These are phyloP conservation scores for Phorcus lineatus DNA, from an alignment of 2,888 invertebrate genomes.

Conservation along the genomic window DNA sequence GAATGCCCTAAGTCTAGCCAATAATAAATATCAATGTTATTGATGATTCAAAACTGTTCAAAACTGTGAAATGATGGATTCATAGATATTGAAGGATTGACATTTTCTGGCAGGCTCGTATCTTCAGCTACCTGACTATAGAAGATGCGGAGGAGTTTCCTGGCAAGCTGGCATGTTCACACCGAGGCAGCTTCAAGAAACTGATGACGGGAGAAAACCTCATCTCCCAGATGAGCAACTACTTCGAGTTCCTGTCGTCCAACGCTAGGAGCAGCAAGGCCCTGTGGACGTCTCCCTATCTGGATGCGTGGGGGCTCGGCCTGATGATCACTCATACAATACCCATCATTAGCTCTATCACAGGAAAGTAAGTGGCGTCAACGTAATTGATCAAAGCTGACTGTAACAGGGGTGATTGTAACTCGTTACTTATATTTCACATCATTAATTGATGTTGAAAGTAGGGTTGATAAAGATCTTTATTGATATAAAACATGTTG, in stretches of 20 bases:
- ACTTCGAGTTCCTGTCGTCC: slow-evolving; percentile 75
- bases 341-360: slow-evolving; percentile 72
- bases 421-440: no score
- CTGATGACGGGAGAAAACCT: slow-evolving; percentile 74
- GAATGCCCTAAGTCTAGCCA: no score
- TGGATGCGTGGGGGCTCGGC: slow-evolving; percentile 76
- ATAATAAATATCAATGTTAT: no score
- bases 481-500: no score
- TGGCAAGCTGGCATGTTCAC: slow-evolving; percentile 72
- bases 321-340: slow-evolving; percentile 76
- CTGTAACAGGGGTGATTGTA: no score
- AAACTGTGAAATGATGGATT: no score
- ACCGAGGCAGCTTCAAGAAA: slow-evolving; percentile 73
- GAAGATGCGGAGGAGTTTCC: slow-evolving; percentile 76
- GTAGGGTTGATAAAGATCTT: no score
- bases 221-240: slow-evolving; percentile 76
- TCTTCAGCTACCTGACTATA: slow-evolving; percentile 75
- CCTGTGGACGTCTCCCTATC: slow-evolving; percentile 76
- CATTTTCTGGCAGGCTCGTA: slow-evolving; percentile 66
- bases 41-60: no score
- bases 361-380: slow-evolving; percentile 62
- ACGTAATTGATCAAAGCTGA: no score
- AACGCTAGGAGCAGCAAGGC: slow-evolving; percentile 72
- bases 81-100: no score
- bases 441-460: no score